Evolutionary conservation across 2,888 invertebrate genomes (phyloP).

Genomic region (Micoletzkya japonica): DNA sequence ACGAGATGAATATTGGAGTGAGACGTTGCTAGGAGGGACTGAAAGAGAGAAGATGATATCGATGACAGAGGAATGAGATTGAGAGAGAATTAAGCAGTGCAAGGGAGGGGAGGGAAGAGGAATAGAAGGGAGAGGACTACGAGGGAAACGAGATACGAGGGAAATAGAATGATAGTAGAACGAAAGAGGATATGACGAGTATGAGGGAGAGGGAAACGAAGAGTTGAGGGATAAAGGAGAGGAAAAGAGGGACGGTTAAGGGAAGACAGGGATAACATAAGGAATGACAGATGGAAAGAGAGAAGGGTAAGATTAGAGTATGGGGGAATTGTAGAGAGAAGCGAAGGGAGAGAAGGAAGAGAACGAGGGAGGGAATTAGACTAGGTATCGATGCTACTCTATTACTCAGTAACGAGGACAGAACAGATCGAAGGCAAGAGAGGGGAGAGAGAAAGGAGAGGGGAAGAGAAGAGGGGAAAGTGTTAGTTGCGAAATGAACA

Average conservation of each 20-base stretch:
- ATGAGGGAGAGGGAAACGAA: not conserved
- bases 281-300: conserved; percentile 29
- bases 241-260: conserved; percentile 17
- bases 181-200: not conserved
- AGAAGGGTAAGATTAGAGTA: conserved; percentile 10
- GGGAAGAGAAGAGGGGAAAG: not conserved
- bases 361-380: not conserved
- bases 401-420: not conserved
- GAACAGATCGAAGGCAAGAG: conserved; percentile 9
- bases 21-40: too few species aligned
- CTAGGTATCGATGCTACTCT: not conserved
- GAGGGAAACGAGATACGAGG: not conserved
- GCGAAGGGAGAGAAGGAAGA: conserved; percentile 27
- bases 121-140: not conserved
- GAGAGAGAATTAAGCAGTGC: not conserved
- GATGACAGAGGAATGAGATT: not conserved
- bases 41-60: not conserved
- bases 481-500: not conserved
- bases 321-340: conserved; percentile 9
- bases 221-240: conserved; percentile 6
- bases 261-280: conserved; percentile 30
- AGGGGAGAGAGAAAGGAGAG: not conserved
- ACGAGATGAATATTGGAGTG: not conserved
- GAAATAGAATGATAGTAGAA: not conserved
- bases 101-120: not conserved